Evolutionary conservation across 2,888 invertebrate species (phyloP).

Genomic region (Ichneumoninae sp.): DNA sequence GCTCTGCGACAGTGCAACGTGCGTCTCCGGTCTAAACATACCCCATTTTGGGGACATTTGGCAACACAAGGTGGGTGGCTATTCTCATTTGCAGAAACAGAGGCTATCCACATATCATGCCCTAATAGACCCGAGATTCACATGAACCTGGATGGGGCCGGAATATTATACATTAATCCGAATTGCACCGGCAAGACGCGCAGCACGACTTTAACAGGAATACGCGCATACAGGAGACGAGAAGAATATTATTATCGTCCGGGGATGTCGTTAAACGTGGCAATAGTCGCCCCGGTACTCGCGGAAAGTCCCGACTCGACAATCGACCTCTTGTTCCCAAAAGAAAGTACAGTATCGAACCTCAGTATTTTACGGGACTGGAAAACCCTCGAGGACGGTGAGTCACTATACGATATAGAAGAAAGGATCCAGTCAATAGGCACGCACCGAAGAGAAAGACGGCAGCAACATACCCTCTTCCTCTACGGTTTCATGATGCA

Average conservation of each 20-base stretch:
- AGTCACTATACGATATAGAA: constrained; percentile 1
- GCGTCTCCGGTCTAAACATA: background rate
- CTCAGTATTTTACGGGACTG: background rate
- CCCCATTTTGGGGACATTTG: background rate
- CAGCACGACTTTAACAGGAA: background rate
- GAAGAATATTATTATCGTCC: background rate
- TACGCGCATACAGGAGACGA: background rate
- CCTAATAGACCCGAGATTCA: background rate
- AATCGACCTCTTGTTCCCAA: background rate
- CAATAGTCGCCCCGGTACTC: background rate
- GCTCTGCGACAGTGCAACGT: background rate
- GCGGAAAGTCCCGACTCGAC: background rate
- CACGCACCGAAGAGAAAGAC: background rate
- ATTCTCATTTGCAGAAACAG: background rate
- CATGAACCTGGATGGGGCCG: background rate
- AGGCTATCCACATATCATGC: background rate
- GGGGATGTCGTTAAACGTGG: background rate
- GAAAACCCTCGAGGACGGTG: background rate
- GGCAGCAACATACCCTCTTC: background rate
- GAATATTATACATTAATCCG: background rate
- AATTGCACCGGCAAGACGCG: background rate
- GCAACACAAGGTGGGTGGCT: background rate
- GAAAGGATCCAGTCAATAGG: background rate
- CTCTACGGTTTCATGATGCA: background rate
- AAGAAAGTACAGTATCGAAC: background rate